phyloP scores from a whole-genome alignment of 37 sponge, comb jelly and placozoan genomes.

The Mnemiopsis leidyi region DNA sequence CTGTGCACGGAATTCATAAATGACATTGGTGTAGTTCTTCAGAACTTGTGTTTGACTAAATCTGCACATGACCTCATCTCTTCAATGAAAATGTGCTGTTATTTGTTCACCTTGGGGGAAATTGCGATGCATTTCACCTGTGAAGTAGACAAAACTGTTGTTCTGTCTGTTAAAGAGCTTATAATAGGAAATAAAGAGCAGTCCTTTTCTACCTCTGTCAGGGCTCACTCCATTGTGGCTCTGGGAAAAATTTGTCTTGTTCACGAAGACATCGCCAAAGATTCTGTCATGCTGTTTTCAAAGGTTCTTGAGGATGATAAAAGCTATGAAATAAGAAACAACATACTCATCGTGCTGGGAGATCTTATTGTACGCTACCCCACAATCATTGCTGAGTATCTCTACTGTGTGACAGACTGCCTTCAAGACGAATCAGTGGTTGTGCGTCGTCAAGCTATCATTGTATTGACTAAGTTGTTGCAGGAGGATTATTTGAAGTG shows the following conservation, averaged over 20 bases:
- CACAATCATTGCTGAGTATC: constrained; percentile 33
- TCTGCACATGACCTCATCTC: not conserved
- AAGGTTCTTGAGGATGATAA: not conserved
- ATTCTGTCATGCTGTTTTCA: not conserved
- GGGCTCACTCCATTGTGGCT: not conserved
- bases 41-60: not conserved
- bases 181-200: not conserved
- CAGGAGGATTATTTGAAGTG: constrained; percentile 52
- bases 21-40: not conserved
- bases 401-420: constrained; percentile 23
- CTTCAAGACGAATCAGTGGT: not conserved
- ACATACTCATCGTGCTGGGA: constrained; percentile 13
- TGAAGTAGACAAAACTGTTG: not conserved
- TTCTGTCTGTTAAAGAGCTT: constrained; percentile 33
- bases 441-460: not conserved
- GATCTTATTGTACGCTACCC: constrained; percentile 40
- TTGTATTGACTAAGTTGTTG: not conserved
- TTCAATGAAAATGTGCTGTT: constrained; percentile 19
- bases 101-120: constrained; percentile 38
- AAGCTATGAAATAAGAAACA: constrained; percentile 20
- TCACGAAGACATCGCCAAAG: constrained; percentile 23
- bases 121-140: not conserved
- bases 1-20: not conserved
- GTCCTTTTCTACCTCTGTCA: not conserved
- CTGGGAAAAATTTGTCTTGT: constrained; percentile 43